These are phyloP conservation scores for Metallyticus violacea DNA, from an alignment of 2,888 invertebrate species.

Conservation along the genomic window DNA sequence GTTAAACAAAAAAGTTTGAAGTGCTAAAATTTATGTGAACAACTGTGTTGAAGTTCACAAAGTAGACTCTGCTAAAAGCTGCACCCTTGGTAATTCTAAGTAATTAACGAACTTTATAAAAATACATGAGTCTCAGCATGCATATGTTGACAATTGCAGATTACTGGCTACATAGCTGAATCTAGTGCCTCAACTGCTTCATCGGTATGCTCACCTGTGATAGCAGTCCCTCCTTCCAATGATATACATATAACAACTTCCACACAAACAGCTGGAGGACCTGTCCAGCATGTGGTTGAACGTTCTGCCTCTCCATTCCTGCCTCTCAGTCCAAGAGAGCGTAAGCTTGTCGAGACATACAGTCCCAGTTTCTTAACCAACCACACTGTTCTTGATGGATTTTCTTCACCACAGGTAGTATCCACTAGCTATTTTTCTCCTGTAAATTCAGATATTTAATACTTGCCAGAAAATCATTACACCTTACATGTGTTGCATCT, in stretches of 20 bases:
- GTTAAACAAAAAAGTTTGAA: too few relatives aligned
- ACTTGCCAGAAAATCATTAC: too few relatives aligned
- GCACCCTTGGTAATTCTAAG: too few relatives aligned
- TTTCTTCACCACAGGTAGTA: background rate
- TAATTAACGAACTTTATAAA: too few relatives aligned
- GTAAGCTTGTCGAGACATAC: constrained; percentile 25
- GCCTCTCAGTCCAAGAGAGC: constrained; percentile 18
- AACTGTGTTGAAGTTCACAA: too few relatives aligned
- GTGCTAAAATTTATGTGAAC: too few relatives aligned
- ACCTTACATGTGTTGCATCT: too few relatives aligned
- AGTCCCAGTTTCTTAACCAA: constrained; percentile 8
- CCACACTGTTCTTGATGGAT: background rate
- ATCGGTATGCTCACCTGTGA: background rate
- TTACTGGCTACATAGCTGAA: background rate
- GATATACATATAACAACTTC: background rate
- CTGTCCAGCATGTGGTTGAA: background rate
- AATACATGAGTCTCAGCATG: too few relatives aligned
- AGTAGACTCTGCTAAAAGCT: too few relatives aligned
- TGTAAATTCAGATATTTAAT: too few relatives aligned
- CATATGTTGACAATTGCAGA: too few relatives aligned
- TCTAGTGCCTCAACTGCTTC: background rate
- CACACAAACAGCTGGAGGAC: background rate
- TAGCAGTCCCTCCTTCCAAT: background rate
- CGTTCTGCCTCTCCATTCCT: background rate
- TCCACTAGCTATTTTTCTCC: too few relatives aligned